phyloP scores from a whole-genome alignment of 2,797 vertebrate species.

The Numenius phaeopus region DNA sequence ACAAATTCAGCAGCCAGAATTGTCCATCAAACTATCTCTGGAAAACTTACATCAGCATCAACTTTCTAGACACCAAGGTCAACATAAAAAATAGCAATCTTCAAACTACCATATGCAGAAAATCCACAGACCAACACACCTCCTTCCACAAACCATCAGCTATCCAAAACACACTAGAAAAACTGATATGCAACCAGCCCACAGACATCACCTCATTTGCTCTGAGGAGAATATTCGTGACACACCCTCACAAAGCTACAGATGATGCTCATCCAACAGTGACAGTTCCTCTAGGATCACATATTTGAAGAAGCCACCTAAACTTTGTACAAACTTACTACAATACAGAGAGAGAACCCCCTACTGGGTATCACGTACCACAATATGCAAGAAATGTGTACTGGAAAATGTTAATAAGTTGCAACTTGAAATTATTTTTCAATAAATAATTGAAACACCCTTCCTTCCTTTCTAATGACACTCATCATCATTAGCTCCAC shows the following conservation, averaged over 20 bases:
- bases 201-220: conserved; percentile 70
- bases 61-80: conserved; percentile 62
- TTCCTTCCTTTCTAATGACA: neutral
- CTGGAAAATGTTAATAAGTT: neutral
- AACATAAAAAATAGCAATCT: conserved; percentile 69
- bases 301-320: conserved; percentile 39
- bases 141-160: conserved; percentile 69
- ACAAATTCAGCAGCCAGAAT: conserved; percentile 26
- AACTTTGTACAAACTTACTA: conserved; percentile 8
- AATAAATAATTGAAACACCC: neutral
- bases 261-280: neutral
- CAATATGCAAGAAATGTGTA: neutral
- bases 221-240: conserved; percentile 26
- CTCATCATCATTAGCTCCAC: neutral
- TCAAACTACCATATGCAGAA: conserved; percentile 73
- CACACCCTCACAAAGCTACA: neutral
- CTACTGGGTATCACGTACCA: neutral
- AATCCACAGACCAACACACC: conserved; percentile 75
- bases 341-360: conserved; percentile 1
- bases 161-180: conserved; percentile 58
- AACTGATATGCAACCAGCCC: conserved; percentile 52
- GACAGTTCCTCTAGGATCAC: neutral
- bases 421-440: conserved; percentile 6
- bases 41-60: conserved; percentile 68
- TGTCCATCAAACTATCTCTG: conserved; percentile 38